Evolutionary conservation across 2,797 vertebrate genomes (phyloP).

Genomic region (Perodicticus potto): DNA sequence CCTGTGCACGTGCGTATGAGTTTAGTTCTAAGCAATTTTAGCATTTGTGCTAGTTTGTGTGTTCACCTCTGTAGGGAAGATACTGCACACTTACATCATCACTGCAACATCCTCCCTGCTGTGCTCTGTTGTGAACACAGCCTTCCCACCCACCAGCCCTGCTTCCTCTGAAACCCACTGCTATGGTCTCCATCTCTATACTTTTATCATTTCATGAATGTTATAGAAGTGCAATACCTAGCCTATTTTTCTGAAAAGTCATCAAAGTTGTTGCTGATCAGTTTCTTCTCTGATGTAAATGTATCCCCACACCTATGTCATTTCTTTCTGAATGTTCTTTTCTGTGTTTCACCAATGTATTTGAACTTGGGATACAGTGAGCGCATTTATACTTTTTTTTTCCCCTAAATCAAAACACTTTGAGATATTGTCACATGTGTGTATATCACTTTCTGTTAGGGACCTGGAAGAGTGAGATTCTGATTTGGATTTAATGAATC

Average conservation of each 20-base stretch:
- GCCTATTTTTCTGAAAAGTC: background rate
- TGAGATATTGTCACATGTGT: background rate
- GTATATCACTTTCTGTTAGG: background rate
- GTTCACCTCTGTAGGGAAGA: background rate
- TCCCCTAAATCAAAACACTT: background rate
- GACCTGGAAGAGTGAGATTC: background rate
- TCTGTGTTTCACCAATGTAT: background rate
- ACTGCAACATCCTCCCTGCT: background rate
- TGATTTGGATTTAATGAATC: background rate
- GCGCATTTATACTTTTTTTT: background rate
- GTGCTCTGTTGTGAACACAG: background rate
- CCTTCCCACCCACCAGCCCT: background rate
- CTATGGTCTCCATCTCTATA: background rate
- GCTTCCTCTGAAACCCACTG: background rate
- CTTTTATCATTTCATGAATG: background rate
- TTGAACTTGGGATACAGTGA: background rate
- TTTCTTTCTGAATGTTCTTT: constrained; percentile 20
- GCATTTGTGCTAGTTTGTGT: background rate
- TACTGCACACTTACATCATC: background rate
- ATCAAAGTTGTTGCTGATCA: background rate
- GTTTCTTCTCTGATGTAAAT: constrained; percentile 9
- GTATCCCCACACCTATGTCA: background rate
- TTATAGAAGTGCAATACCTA: background rate
- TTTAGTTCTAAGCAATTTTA: background rate
- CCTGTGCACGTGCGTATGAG: accelerated